Base-by-base conservation (phyloP, 1,140 invertebrate genomes). In the Bilobella aurantiaca region DNA sequence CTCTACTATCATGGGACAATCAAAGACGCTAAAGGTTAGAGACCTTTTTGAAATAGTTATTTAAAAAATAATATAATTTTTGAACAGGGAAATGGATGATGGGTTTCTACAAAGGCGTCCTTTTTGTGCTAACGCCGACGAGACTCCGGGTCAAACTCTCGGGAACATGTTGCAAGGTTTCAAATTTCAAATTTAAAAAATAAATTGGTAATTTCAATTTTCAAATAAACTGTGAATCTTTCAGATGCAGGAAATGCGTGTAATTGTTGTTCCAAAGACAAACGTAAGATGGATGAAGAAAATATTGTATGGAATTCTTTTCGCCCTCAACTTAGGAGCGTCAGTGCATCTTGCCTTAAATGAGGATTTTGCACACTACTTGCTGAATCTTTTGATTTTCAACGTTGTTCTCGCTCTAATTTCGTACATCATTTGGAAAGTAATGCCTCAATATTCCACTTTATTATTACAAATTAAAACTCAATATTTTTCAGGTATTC, bases 281-380 rank as follows among this genome's bases (percentile, higher is more conserved):
- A 59, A 34, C 5, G 32, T 59, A 18, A 30, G 59, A 18, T 8
- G 3, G 14, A 62, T 62, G 59, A 62, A 62, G 30, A 27, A 30
- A 21, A 30, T 37, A 5, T 21, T 31, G 18, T 46, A 23, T 12
- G 23, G n/a, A 27, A 5, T 62, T 14, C 59, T 62, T 42, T 62
- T 62, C 34, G 8, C 46, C 14, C 25, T 37, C 34, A 62, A 62
- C 25, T 18, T 25, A 14, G 59, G 8, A 21, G 59, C 59, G 18
- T 30, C 32, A 3, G 28, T 62, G 2, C 25, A 25, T 8, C 28
- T 62, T 14, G 59, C 59, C 3, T 42, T 37, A 3, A 34, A 31
- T 5, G 32, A 62, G 14, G 59, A 62, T 46, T 62, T 62, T 62
- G 59, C 59, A 2, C 59, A 62, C 23, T 37, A 62, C 32, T 31